Percentiles rank a stretch among this genome's conserved stretches.
These are phyloP conservation scores for Brachypterus glaber DNA, from an alignment of 2,888 invertebrate genomes.

Conservation along the genomic window DNA sequence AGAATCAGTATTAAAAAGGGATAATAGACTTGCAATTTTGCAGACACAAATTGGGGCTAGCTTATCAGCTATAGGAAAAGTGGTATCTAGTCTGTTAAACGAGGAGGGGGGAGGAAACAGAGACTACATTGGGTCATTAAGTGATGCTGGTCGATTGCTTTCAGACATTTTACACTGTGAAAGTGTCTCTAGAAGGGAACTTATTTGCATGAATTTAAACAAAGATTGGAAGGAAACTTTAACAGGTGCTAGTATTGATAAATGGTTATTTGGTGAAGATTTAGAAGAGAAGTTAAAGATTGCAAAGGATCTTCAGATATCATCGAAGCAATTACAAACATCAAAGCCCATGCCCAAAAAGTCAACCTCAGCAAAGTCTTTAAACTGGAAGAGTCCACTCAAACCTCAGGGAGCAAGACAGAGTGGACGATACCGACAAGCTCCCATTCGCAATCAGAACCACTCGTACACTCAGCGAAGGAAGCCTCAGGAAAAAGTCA, in stretches of 20 bases:
- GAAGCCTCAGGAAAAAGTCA: no score
- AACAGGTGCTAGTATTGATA: conserved; percentile 8
- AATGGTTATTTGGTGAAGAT: conserved; percentile 14
- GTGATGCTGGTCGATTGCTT: conserved; percentile 5
- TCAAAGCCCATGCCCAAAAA: background rate
- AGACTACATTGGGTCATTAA: conserved; percentile 1
- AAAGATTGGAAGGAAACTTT: conserved; percentile 13
- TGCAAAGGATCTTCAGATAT: conserved; percentile 8
- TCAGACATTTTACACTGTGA: conserved; percentile 8
- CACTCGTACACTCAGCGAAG: no score
- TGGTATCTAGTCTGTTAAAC: background rate
- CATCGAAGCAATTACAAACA: background rate
- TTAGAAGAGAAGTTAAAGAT: conserved; percentile 10
- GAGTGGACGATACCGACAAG: conserved; percentile 1
- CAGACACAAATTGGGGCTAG: conserved; percentile 8
- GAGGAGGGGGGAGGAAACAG: conserved; percentile 5
- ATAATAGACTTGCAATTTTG: background rate
- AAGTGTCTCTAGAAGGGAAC: conserved; percentile 6
- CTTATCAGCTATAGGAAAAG: conserved; percentile 6
- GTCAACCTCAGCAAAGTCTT: background rate
- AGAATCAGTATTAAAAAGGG: background rate
- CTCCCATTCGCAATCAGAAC: no score
- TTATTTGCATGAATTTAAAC: conserved; percentile 8
- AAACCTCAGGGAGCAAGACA: conserved; percentile 5
- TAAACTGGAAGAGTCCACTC: conserved; percentile 10